Evolutionary conservation across 2,113 vertebrate genomes (phyloP), one percentile per base, ranked within the genome.

Genomic region (Butorides virescens): DNA sequence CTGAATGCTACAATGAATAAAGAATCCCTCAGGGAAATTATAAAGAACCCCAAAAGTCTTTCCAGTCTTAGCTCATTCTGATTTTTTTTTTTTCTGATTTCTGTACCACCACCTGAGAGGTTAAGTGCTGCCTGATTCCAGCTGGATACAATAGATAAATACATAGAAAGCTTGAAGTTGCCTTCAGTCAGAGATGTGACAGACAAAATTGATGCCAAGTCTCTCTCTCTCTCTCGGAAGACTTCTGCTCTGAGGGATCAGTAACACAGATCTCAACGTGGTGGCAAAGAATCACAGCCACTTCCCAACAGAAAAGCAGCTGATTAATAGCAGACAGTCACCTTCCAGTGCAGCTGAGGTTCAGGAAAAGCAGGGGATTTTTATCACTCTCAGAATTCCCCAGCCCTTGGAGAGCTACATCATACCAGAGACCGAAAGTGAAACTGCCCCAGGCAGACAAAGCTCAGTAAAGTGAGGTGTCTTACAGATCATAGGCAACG

Each of bases 281-380:
- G 58, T 53, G 17, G 23, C 6, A 2, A 82, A 85, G 23, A 86
- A 86, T 34, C 49, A 44, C 61, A 72, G 61, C 39, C 49, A 67
- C 16, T 61, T 90, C 78, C 71, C 27, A 39, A 7, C 23, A 82
- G 53, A 75, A 79, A 73, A 32, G 22, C 36, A 88, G 59, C 14
- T 47, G 29, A 65, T 26, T 34, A 70, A 46, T 11, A 89, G 42
- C 49, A 86, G 77, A 10, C 20, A 37, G 59, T 26, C 37, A 67
- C 26, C 44, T 66, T 70, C n/a, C 42, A 68, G 36, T 2, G 0
- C 62, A 67, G 52, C 44, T 66, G 53, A 87, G 15, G 21, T 65
- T 78, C 70, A 88, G 77, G 53, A 72, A 91, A 39, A 78, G 30
- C 86, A 71, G 89, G 90, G 76, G 76, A 77, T 74, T 95, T 97